These are phyloP conservation scores for Drosophila barbarae DNA, from an alignment of 2,888 invertebrate species.

Conservation along the genomic window DNA sequence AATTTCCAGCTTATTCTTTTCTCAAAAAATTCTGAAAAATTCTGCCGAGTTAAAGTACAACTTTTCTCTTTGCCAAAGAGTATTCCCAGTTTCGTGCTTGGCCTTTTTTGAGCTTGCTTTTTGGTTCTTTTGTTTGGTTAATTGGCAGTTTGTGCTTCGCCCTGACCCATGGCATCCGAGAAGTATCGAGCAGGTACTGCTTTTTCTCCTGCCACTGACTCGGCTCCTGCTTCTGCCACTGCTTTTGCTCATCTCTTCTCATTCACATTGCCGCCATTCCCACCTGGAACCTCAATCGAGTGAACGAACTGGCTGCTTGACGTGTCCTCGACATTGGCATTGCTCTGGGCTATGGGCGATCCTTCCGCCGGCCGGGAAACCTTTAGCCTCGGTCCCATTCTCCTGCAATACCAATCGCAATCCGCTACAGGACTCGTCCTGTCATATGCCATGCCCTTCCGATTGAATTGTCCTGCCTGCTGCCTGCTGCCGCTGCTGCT, in stretches of 20 bases:
- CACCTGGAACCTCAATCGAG: slow-evolving; percentile 30
- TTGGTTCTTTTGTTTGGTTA: slow-evolving; percentile 51
- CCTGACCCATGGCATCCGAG: slow-evolving; percentile 19
- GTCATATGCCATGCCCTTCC: slow-evolving; percentile 41
- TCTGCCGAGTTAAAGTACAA: background rate
- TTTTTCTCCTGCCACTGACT: background rate
- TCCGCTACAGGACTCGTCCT: slow-evolving; percentile 26
- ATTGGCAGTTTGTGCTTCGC: slow-evolving; percentile 56
- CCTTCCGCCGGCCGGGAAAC: slow-evolving; percentile 4
- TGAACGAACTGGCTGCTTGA: slow-evolving; percentile 27
- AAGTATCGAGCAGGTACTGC: slow-evolving; percentile 4
- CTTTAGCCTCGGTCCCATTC: background rate
- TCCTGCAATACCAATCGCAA: slow-evolving; percentile 6
- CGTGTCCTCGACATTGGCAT: slow-evolving; percentile 42
- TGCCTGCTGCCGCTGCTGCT: slow-evolving; percentile 8
- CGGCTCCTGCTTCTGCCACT: background rate
- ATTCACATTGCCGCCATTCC: slow-evolving; percentile 21
- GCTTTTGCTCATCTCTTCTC: background rate
- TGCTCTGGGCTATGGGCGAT: slow-evolving; percentile 16
- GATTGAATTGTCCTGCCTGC: slow-evolving; percentile 60
- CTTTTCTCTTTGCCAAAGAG: background rate
- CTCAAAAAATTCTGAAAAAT: no score
- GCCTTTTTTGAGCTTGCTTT: background rate
- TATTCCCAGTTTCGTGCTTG: background rate
- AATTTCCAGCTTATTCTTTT: background rate